Percentiles rank a stretch among this genome's conserved stretches.
Conservation (phyloP, 2,888 invertebrate genomes). For the Stenotaenia linearis region DNA sequence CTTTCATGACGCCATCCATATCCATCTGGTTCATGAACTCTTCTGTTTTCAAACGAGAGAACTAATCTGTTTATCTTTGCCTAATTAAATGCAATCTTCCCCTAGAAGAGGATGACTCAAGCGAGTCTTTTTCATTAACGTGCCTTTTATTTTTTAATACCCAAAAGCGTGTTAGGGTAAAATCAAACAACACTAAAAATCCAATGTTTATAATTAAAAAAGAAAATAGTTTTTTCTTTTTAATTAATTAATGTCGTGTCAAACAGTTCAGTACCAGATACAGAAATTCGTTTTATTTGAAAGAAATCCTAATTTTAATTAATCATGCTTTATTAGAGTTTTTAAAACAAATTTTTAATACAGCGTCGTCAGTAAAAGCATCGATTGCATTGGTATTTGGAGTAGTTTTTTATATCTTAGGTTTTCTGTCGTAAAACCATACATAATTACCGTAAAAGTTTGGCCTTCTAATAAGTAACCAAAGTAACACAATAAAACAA, state of each 20-base stretch:
- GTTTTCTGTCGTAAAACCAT: background rate
- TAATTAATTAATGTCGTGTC: too few relatives aligned
- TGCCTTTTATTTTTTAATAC: background rate
- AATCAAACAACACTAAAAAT: constrained; percentile 13
- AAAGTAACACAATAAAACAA: background rate
- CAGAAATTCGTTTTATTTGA: too few relatives aligned
- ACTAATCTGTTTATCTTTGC: constrained; percentile 26
- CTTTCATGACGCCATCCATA: constrained; percentile 20
- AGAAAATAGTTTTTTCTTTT: too few relatives aligned
- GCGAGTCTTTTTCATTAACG: constrained; percentile 9
- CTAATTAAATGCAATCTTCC: constrained; percentile 24
- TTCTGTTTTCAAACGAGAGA: constrained; percentile 16
- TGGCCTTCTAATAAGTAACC: background rate
- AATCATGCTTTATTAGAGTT: too few relatives aligned
- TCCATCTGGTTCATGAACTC: constrained; percentile 26
- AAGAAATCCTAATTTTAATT: too few relatives aligned
- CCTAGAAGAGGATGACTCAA: background rate
- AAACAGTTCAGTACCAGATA: too few relatives aligned
- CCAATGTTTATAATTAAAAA: background rate
- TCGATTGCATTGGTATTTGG: background rate
- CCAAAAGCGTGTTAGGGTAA: background rate
- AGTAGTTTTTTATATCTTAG: background rate
- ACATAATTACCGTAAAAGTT: background rate
- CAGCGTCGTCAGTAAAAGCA: background rate
- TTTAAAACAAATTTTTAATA: too few relatives aligned